Evolutionary conservation across 2,113 vertebrate species (phyloP).

Genomic region (Pundamilia nyererei): DNA sequence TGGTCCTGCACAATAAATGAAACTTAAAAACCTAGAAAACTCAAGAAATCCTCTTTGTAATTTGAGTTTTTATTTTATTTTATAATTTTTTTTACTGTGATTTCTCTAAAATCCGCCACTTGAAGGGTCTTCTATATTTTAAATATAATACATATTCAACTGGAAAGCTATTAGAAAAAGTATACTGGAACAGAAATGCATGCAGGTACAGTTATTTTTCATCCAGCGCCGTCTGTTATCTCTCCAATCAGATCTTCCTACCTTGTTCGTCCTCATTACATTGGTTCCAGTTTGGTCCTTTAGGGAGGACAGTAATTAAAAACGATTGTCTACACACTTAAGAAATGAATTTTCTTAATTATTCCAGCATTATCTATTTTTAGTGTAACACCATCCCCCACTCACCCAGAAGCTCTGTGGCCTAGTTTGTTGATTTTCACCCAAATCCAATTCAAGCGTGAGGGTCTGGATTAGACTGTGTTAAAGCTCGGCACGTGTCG

Average conservation of each 20-base stretch:
- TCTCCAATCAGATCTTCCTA: background rate
- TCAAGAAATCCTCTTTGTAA: background rate
- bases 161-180: background rate
- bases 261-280: background rate
- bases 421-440: constrained; percentile 58
- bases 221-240: background rate
- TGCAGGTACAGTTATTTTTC: constrained; percentile 1
- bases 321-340: constrained; percentile 14
- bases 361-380: constrained; percentile 42
- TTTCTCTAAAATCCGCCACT: background rate
- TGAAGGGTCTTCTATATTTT: background rate
- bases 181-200: background rate
- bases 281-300: background rate
- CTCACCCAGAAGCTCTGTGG: constrained; percentile 31
- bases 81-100: background rate
- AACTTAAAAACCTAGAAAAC: background rate
- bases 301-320: constrained; percentile 42
- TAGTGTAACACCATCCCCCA: constrained; percentile 5
- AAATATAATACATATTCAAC: background rate
- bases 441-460: constrained; percentile 38
- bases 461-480: constrained; percentile 45
- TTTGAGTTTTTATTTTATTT: background rate
- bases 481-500: constrained; percentile 34
- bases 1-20: background rate
- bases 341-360: constrained; percentile 51